A percentile compares a stretch with the other conserved stretches of the same genome.
Evolutionary conservation across 2,888 invertebrate species (phyloP).

Genomic region (Nomada lathburiana): DNA sequence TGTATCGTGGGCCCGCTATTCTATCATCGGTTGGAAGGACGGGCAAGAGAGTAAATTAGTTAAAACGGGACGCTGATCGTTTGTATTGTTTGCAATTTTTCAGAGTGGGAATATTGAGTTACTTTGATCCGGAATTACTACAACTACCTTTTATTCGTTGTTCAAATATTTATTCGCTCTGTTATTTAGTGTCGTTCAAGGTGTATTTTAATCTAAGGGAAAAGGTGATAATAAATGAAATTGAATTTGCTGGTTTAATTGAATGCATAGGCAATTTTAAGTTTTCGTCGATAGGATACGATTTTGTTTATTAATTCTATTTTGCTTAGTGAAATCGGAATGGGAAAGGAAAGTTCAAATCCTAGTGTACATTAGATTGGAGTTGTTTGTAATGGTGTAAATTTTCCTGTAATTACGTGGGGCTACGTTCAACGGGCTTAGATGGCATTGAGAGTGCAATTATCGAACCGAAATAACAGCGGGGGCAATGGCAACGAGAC

Average conservation of each 20-base stretch:
- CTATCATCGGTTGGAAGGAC: slow-evolving; percentile 1
- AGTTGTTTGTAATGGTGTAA: neutral
- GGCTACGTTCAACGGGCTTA: neutral
- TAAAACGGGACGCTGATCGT: neutral
- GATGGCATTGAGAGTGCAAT: neutral
- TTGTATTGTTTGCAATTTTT: neutral
- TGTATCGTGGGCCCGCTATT: slow-evolving; percentile 3
- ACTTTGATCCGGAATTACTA: neutral
- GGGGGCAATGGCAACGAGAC: slow-evolving; percentile 38
- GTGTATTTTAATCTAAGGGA: neutral
- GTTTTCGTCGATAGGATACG: too few species aligned
- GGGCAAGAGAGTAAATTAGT: neutral
- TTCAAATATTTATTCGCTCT: neutral
- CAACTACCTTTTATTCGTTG: neutral
- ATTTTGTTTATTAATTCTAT: too few species aligned
- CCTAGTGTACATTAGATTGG: neutral
- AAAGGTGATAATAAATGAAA: neutral
- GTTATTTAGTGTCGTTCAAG: too few species aligned
- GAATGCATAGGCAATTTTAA: too few species aligned
- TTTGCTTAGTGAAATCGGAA: too few species aligned
- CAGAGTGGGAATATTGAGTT: neutral
- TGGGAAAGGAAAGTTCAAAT: too few species aligned
- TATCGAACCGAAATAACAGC: slow-evolving; percentile 7
- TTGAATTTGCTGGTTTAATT: too few species aligned
- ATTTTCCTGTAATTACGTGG: neutral